phyloP scores from a whole-genome alignment of 2,888 invertebrate genomes.

The Spodoptera picta region DNA sequence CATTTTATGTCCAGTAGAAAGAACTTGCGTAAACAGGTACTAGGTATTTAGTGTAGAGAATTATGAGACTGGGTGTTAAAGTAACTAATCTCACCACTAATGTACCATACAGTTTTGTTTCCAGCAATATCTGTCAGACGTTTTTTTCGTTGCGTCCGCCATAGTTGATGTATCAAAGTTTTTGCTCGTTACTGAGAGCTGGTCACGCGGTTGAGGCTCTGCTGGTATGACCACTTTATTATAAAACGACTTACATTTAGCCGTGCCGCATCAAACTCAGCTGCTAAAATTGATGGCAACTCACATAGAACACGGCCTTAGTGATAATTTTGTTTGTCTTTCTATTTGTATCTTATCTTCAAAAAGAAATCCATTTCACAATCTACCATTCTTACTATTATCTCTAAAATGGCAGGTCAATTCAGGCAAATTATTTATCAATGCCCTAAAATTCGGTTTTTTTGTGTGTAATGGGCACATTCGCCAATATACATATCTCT shows the following conservation, averaged over 20 bases:
- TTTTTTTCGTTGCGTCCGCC: slow-evolving; percentile 65
- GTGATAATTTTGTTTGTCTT: slow-evolving; percentile 19
- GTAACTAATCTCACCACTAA: slow-evolving; percentile 26
- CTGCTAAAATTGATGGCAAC: slow-evolving; percentile 8
- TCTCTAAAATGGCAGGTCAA: slow-evolving; percentile 1
- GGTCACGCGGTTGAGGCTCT: slow-evolving; percentile 81
- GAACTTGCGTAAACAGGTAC: too few species aligned
- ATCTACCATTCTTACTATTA: neutral
- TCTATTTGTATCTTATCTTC: slow-evolving; percentile 24
- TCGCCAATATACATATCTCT: slow-evolving; percentile 18
- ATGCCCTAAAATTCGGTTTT: slow-evolving; percentile 16
- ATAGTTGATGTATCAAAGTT: slow-evolving; percentile 76
- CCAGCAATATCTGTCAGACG: slow-evolving; percentile 59
- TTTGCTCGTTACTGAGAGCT: slow-evolving; percentile 84
- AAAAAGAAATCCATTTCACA: slow-evolving; percentile 19
- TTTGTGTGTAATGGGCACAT: slow-evolving; percentile 6
- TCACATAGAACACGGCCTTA: slow-evolving; percentile 3
- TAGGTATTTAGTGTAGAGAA: slow-evolving; percentile 25
- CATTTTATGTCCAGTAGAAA: neutral
- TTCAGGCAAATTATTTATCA: slow-evolving; percentile 18
- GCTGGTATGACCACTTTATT: slow-evolving; percentile 63
- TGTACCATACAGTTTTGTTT: slow-evolving; percentile 43
- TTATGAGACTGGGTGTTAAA: slow-evolving; percentile 16
- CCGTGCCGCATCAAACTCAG: neutral
- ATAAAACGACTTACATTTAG: slow-evolving; percentile 17